These are phyloP conservation scores for Platynereis dumerilii DNA, from an alignment of 2,888 invertebrate species.

Conservation along the genomic window DNA sequence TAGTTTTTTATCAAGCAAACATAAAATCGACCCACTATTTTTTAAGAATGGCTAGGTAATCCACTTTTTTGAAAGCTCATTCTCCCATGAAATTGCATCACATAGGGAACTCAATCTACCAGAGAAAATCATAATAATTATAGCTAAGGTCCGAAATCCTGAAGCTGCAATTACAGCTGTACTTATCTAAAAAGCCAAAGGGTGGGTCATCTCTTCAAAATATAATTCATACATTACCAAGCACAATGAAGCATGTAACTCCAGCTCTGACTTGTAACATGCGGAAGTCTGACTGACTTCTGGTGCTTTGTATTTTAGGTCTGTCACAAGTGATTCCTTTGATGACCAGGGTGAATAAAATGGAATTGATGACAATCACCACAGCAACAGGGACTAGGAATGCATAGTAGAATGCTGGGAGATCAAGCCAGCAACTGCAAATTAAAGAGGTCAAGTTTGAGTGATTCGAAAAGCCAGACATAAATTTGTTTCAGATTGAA, in stretches of 20 bases:
- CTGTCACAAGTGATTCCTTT: constrained; percentile 8
- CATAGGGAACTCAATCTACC: too few species aligned
- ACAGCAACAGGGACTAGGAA: constrained; percentile 49
- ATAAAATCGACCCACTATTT: too few species aligned
- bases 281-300: background rate
- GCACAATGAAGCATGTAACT: background rate
- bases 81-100: too few species aligned
- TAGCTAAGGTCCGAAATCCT: too few species aligned
- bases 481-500: background rate
- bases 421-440: constrained; percentile 56
- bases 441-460: background rate
- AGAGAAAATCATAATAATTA: too few species aligned
- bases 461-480: background rate
- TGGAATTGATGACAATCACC: constrained; percentile 36
- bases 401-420: constrained; percentile 49
- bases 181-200: too few species aligned
- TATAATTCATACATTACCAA: background rate
- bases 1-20: too few species aligned
- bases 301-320: background rate
- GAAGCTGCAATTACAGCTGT: too few species aligned
- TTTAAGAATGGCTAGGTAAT: too few species aligned
- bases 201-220: too few species aligned
- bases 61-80: too few species aligned
- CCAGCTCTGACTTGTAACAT: background rate
- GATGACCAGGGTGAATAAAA: background rate